phyloP scores from a whole-genome alignment of 1,140 invertebrate species.

The Anastatus disparis region DNA sequence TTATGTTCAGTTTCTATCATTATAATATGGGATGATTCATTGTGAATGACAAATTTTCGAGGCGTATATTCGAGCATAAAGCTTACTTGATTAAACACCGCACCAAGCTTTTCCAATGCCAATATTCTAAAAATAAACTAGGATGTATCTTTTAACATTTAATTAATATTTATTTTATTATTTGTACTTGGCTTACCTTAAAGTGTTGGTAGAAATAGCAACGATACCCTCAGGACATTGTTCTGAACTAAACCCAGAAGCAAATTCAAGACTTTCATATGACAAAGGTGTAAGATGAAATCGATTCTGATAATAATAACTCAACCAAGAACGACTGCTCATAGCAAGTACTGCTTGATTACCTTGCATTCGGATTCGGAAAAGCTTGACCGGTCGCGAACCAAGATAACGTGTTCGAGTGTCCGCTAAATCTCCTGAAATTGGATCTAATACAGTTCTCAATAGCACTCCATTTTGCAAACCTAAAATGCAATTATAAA shows the following conservation, averaged over 20 bases:
- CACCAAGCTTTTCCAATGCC: conserved; percentile 97
- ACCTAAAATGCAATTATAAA: conserved; percentile 44
- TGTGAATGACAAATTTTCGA: conserved; percentile 93
- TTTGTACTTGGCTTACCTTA: conserved; percentile 67
- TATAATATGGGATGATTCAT: conserved; percentile 90
- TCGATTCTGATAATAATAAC: conserved; percentile 97
- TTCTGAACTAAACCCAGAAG: conserved; percentile 97
- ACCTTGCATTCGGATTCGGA: conserved; percentile 94
- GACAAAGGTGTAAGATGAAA: conserved; percentile 96
- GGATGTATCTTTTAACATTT: background rate
- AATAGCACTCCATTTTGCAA: conserved; percentile 96
- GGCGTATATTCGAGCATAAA: conserved; percentile 96
- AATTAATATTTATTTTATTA: background rate
- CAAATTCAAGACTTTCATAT: conserved; percentile 97
- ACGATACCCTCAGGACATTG: conserved; percentile 99
- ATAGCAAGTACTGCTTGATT: conserved; percentile 97
- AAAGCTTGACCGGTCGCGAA: conserved; percentile 94
- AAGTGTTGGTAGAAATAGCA: conserved; percentile 97
- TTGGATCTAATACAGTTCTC: conserved; percentile 94
- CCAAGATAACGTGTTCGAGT: conserved; percentile 96
- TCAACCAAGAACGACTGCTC: conserved; percentile 97
- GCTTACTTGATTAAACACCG: conserved; percentile 96
- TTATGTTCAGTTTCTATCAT: conserved; percentile 98
- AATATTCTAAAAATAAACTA: conserved; percentile 75
- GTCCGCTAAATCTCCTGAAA: conserved; percentile 96